These are phyloP conservation scores for Collichthys lucidus DNA, from an alignment of 2,113 vertebrate genomes.

Conservation along the genomic window DNA sequence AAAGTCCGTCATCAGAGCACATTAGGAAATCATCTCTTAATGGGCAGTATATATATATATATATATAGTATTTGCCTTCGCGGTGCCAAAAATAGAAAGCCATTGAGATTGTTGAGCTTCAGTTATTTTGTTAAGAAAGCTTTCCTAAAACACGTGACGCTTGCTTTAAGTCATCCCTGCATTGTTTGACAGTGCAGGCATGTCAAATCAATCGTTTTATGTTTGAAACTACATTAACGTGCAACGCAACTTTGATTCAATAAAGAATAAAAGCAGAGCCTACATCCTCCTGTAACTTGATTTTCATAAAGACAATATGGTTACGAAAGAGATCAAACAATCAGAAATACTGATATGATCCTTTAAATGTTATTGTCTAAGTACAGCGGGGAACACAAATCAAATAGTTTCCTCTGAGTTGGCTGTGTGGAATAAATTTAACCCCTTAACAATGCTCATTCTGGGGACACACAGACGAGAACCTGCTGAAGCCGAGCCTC, in stretches of 20 bases:
- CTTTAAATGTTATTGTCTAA: not conserved
- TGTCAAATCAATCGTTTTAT: not conserved
- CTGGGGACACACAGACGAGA: not conserved
- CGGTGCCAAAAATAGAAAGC: not conserved
- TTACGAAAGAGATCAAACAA: too few species aligned
- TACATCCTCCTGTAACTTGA: not conserved
- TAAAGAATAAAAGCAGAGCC: not conserved
- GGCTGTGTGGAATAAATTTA: too few species aligned
- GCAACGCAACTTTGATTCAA: too few species aligned
- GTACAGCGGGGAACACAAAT: not conserved
- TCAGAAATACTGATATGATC: not conserved
- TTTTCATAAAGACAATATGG: not conserved
- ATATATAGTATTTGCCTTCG: too few species aligned
- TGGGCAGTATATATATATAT: too few species aligned
- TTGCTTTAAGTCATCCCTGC: too few species aligned
- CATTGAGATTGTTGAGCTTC: too few species aligned
- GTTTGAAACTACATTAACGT: not conserved
- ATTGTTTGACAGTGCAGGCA: not conserved
- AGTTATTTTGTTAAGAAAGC: too few species aligned
- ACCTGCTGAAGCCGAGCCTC: not conserved
- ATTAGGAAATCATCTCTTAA: too few species aligned
- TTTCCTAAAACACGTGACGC: too few species aligned
- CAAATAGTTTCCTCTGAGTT: too few species aligned
- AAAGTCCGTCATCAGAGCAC: too few species aligned
- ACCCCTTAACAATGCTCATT: not conserved